These are phyloP conservation scores for Charadrius vociferus DNA, from an alignment of 2,113 vertebrate species.

Conservation along the genomic window DNA sequence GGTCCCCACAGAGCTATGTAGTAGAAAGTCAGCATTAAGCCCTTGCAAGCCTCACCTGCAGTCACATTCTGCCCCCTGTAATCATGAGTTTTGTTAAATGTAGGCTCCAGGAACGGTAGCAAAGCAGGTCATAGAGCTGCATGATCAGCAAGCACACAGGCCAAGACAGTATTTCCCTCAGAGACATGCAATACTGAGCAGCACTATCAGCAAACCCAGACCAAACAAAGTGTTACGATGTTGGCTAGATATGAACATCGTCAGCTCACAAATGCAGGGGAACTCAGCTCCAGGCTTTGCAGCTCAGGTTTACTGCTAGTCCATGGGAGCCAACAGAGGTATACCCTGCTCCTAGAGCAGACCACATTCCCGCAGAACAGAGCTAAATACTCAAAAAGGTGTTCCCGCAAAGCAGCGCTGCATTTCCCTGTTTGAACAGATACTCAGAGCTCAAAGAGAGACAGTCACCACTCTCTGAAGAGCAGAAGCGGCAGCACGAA, in stretches of 20 bases:
- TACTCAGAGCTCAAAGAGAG: not conserved
- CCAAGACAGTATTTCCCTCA: not conserved
- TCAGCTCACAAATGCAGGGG: not conserved
- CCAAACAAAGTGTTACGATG: rapidly evolving
- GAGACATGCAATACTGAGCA: not conserved
- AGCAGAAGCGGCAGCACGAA: not conserved
- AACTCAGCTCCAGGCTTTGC: not conserved
- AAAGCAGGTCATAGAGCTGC: not conserved
- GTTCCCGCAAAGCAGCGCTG: not conserved
- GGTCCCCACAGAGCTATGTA: not conserved
- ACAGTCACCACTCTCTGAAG: not conserved
- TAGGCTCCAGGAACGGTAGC: not conserved
- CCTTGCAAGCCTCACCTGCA: not conserved
- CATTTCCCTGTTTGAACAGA: not conserved
- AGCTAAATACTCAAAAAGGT: not conserved
- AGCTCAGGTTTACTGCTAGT: not conserved
- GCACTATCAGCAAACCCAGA: not conserved
- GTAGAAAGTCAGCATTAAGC: not conserved
- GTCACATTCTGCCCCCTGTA: not conserved
- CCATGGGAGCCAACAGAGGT: not conserved
- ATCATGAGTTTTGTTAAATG: not conserved
- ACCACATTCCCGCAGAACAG: not conserved
- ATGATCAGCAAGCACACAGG: rapidly evolving
- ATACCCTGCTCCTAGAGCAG: not conserved
- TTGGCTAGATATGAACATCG: rapidly evolving